Evolutionary conservation across 1,140 invertebrate genomes (phyloP).

Genomic region (Steinernema feltiae): DNA sequence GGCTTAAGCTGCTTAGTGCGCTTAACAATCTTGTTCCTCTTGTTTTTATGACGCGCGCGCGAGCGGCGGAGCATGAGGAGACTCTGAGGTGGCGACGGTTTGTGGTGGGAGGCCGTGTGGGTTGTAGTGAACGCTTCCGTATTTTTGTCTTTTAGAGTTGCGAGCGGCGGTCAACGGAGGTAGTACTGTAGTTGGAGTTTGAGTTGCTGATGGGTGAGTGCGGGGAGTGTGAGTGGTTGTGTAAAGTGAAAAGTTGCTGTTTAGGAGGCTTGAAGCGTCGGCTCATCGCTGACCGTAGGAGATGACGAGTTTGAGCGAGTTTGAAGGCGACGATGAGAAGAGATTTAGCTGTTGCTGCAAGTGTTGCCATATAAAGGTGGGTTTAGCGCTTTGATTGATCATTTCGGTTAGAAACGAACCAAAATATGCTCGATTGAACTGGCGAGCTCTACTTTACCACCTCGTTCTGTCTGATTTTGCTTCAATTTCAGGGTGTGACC

Average conservation of each 20-base stretch:
- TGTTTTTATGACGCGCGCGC: not conserved
- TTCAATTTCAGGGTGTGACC: constrained; percentile 20
- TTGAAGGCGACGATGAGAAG: not conserved
- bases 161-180: too few relatives aligned
- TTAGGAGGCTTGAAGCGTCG: constrained; percentile 1
- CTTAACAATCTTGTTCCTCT: not conserved
- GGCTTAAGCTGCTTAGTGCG: not conserved
- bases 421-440: too few relatives aligned
- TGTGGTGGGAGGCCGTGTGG: not conserved
- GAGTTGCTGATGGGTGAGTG: not conserved
- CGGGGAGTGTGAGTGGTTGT: not conserved
- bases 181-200: not conserved
- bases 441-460: too few relatives aligned
- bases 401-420: too few relatives aligned
- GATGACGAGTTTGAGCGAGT: not conserved
- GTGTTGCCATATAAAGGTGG: not conserved
- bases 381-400: too few relatives aligned
- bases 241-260: not conserved
- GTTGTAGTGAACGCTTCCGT: not conserved
- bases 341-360: not conserved
- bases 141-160: not conserved
- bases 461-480: too few relatives aligned
- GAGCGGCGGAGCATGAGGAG: not conserved
- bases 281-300: constrained; percentile 1
- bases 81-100: not conserved